Evolutionary conservation across 2,888 invertebrate genomes (phyloP), one percentile per base, ranked within the genome.

Genomic region (Pediacus dermestoides): DNA sequence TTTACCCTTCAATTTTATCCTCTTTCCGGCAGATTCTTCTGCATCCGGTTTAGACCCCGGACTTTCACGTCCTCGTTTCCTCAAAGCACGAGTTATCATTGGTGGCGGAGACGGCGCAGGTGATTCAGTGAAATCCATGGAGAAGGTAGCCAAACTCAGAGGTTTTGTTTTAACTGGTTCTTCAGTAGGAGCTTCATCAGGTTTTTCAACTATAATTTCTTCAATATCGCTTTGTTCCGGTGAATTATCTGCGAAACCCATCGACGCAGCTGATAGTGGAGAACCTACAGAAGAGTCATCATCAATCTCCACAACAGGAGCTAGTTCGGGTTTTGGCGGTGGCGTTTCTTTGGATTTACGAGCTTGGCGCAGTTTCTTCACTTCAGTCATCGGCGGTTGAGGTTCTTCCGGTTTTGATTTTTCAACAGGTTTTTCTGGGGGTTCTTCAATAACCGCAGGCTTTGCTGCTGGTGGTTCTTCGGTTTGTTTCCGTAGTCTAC

Each of bases 161-260:
- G 44, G 44, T 38, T 49, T 44, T 16, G 18, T 32, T 7, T 30
- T 12, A 13, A 34, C 4, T 3, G 27, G 6, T 1, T 37, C 25
- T 8, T 6, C 8, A 6, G 7, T 6, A 30, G 9, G 4, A 9
- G 6, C 60, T 4, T 69, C 66, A 49, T 72, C 71, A n/a, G 71
- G 66, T n/a, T n/a, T n/a, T n/a, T n/a, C n/a, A n/a, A n/a, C n/a
- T n/a, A n/a, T n/a, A n/a, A n/a, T n/a, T 11, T 65, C 70, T 37
- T 74, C 71, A 50, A 70, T 72, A 50, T 73, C 71, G 34, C 68
- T 70, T 47, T 73, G 73, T 66, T 72, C 74, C 67, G 74, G 73
- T 69, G n/a, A n/a, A n/a, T n/a, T n/a, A n/a, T n/a, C n/a, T n/a
- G n/a, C n/a, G n/a, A n/a, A n/a, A n/a, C n/a, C n/a, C n/a, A n/a